These are phyloP conservation scores for Schrankia costaestrigalis DNA, from an alignment of 2,888 invertebrate genomes.

Conservation along the genomic window DNA sequence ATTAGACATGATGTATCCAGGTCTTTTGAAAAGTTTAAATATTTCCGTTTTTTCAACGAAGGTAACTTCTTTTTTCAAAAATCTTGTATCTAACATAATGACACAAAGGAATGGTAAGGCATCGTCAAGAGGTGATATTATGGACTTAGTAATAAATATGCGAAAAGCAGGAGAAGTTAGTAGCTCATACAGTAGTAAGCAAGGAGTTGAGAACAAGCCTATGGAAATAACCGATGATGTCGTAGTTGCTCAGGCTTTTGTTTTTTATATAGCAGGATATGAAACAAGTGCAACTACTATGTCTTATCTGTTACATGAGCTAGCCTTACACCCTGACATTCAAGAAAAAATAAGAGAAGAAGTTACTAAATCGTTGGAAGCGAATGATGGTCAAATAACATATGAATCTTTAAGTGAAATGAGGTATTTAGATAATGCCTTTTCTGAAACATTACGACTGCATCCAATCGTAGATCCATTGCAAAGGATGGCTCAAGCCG, in stretches of 20 bases:
- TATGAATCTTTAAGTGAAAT: slow-evolving; percentile 58
- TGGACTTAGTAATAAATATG: slow-evolving; percentile 50
- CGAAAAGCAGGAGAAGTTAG: slow-evolving; percentile 36
- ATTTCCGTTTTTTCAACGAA: slow-evolving; percentile 33
- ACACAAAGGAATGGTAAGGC: slow-evolving; percentile 41
- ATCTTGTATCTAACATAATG: slow-evolving; percentile 35
- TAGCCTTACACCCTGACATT: slow-evolving; percentile 43
- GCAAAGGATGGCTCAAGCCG: slow-evolving; percentile 46
- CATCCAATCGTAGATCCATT: slow-evolving; percentile 63
- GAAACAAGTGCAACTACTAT: slow-evolving; percentile 61
- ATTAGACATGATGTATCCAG: slow-evolving; percentile 47
- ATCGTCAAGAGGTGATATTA: slow-evolving; percentile 44
- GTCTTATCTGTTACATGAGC: slow-evolving; percentile 34
- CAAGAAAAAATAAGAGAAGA: slow-evolving; percentile 51
- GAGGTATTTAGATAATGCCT: slow-evolving; percentile 56
- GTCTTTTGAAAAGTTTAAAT: slow-evolving; percentile 40
- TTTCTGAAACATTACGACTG: slow-evolving; percentile 60
- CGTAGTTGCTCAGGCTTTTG: slow-evolving; percentile 54
- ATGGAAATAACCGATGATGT: slow-evolving; percentile 40
- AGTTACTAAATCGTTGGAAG: slow-evolving; percentile 44
- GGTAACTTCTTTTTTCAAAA: slow-evolving; percentile 34
- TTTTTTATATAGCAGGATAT: slow-evolving; percentile 62
- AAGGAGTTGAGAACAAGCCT: slow-evolving; percentile 11
- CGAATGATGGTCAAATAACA: slow-evolving; percentile 46
- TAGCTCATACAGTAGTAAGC: slow-evolving; percentile 15